phyloP scores from a whole-genome alignment of 2,113 vertebrate species.

The Alethe diademata region DNA sequence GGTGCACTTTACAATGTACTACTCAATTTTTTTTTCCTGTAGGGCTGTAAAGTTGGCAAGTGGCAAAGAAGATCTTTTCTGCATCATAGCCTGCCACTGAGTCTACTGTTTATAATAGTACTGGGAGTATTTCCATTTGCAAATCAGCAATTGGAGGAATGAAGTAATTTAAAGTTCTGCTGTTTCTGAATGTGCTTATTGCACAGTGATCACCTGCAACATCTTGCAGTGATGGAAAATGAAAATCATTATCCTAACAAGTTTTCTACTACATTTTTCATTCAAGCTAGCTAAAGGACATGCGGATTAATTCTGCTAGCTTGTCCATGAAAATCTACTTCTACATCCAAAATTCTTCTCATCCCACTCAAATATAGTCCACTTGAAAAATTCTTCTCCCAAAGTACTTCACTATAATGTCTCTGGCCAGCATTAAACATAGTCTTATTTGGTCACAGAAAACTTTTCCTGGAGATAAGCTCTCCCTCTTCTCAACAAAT shows the following conservation, averaged over 20 bases:
- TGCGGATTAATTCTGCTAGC: not conserved
- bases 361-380: not conserved
- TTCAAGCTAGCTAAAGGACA: not conserved
- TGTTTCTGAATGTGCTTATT: conserved; percentile 3
- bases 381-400: not conserved
- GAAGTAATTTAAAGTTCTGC: conserved; percentile 1
- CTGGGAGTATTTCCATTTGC: not conserved
- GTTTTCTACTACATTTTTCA: not conserved
- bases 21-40: not conserved
- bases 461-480: not conserved
- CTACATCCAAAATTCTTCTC: not conserved
- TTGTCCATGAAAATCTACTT: not conserved
- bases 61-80: not conserved
- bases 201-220: conserved; percentile 42
- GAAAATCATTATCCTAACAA: conserved; percentile 8
- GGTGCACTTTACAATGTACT: not conserved
- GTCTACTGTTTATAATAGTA: not conserved
- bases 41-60: not conserved
- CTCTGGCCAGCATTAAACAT: not conserved
- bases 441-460: not conserved
- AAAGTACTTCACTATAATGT: not conserved
- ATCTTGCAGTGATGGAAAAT: not conserved
- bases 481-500: not conserved
- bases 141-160: conserved; percentile 24
- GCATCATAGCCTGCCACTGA: not conserved